Evolutionary conservation across 2,113 vertebrate genomes (phyloP).

Genomic region (Plecotus auritus): DNA sequence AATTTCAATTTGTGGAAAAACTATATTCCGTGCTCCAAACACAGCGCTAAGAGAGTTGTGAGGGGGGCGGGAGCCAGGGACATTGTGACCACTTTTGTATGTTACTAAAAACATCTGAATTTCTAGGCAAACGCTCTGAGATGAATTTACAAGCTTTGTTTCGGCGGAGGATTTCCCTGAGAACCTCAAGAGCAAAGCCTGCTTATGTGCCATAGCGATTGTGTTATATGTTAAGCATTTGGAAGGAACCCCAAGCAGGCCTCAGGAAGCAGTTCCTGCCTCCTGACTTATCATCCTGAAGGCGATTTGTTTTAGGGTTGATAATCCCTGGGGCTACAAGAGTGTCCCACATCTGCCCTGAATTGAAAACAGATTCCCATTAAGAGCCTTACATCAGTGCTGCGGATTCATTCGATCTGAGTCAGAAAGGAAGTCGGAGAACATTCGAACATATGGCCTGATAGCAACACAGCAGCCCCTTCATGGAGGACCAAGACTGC

Average conservation of each 20-base stretch:
- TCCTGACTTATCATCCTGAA: conserved; percentile 62
- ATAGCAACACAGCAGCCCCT: conserved; percentile 53
- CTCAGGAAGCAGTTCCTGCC: conserved; percentile 68
- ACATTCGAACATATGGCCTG: conserved; percentile 60
- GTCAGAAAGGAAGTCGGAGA: conserved; percentile 71
- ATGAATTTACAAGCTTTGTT: neutral
- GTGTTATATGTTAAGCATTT: conserved; percentile 61
- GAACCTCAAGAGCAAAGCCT: conserved; percentile 24
- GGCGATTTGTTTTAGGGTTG: conserved; percentile 74
- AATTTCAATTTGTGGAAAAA: conserved; percentile 59
- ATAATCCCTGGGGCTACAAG: conserved; percentile 71
- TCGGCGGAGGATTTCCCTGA: neutral
- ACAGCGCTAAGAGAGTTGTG: neutral
- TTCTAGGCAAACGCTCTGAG: neutral
- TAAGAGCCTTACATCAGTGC: conserved; percentile 76
- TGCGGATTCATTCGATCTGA: conserved; percentile 51
- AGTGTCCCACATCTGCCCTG: conserved; percentile 75
- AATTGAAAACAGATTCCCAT: conserved; percentile 79
- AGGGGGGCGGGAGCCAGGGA: neutral
- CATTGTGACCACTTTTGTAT: neutral
- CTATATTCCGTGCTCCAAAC: neutral
- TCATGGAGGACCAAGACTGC: conserved; percentile 58
- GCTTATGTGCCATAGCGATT: neutral
- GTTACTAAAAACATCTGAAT: neutral
- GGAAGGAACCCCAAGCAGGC: conserved; percentile 65